phyloP scores from a whole-genome alignment of 2,888 invertebrate species.

The Polymixis flavicincta region DNA sequence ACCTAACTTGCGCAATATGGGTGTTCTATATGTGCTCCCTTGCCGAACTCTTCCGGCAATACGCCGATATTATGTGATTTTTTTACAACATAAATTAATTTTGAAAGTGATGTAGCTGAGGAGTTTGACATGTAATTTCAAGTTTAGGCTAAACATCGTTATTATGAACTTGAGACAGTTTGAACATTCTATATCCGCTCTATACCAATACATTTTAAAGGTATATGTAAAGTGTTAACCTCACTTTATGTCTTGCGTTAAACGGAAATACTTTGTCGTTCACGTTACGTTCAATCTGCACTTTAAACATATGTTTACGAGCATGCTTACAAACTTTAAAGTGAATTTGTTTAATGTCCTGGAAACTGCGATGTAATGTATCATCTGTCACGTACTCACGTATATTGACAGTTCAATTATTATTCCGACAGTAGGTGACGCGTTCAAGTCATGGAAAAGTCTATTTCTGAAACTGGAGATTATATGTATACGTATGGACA shows the following conservation, averaged over 20 bases:
- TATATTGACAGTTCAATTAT: conserved; percentile 47
- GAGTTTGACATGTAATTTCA: conserved; percentile 15
- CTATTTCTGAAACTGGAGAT: conserved; percentile 4
- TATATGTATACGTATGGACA: too few relatives aligned
- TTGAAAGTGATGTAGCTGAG: not conserved
- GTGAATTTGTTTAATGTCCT: conserved; percentile 39
- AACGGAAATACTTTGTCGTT: conserved; percentile 33
- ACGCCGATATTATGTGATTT: not conserved
- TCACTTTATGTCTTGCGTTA: conserved; percentile 11
- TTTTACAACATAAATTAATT: not conserved
- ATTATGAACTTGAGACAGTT: not conserved
- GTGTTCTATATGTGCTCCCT: too few relatives aligned
- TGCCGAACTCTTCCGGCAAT: not conserved
- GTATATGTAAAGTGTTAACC: not conserved
- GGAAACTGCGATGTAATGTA: conserved; percentile 32
- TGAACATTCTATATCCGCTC: conserved; percentile 21
- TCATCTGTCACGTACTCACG: conserved; percentile 32
- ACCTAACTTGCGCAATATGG: not conserved
- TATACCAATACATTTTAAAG: conserved; percentile 12
- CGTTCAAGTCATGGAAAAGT: not conserved
- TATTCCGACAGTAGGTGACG: not conserved
- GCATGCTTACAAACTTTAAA: conserved; percentile 31
- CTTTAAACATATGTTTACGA: conserved; percentile 49
- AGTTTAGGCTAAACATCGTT: not conserved
- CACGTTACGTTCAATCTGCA: conserved; percentile 11